Conservation (phyloP, 2,113 vertebrate species). For the Lophius piscatorius region DNA sequence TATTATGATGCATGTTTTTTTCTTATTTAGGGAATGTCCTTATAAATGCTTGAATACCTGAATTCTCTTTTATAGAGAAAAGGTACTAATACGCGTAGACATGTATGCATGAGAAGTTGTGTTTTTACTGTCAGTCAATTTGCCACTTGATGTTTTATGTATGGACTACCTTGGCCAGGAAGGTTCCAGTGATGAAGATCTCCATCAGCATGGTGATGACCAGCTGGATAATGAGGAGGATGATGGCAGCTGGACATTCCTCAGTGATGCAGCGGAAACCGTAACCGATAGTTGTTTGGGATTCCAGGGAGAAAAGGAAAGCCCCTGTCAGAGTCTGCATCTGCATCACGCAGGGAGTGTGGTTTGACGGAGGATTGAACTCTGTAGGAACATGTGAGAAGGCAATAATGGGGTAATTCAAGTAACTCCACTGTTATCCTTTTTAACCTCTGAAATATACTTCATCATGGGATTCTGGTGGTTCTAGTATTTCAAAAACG, state of each 20-base stretch:
- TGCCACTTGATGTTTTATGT: not conserved
- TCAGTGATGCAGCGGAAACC: constrained; percentile 97
- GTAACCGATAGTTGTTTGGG: constrained; percentile 96
- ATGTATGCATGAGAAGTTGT: no score
- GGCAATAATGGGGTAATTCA: no score
- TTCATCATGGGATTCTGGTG: not conserved
- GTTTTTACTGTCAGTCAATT: not conserved
- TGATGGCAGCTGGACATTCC: constrained; percentile 91
- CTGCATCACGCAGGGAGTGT: constrained; percentile 96
- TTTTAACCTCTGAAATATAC: not conserved
- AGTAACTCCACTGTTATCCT: no score
- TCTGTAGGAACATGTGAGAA: constrained; percentile 54
- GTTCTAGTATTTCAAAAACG: not conserved
- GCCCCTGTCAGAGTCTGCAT: constrained; percentile 93
- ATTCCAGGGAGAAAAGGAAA: constrained; percentile 96
- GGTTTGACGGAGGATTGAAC: constrained; percentile 89
- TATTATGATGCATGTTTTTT: no score
- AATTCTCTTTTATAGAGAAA: no score
- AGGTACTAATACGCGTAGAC: no score
- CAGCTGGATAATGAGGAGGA: constrained; percentile 93
- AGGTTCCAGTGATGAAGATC: constrained; percentile 98
- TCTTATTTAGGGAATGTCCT: no score
- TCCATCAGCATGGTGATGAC: constrained; percentile 96
- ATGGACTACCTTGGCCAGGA: constrained; percentile 87
- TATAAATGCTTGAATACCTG: no score